A percentile compares a stretch with the other conserved stretches of the same genome.
Evolutionary conservation across 64 coral and sea anemone species (phyloP).

Genomic region (Cladopsammia gracilis): DNA sequence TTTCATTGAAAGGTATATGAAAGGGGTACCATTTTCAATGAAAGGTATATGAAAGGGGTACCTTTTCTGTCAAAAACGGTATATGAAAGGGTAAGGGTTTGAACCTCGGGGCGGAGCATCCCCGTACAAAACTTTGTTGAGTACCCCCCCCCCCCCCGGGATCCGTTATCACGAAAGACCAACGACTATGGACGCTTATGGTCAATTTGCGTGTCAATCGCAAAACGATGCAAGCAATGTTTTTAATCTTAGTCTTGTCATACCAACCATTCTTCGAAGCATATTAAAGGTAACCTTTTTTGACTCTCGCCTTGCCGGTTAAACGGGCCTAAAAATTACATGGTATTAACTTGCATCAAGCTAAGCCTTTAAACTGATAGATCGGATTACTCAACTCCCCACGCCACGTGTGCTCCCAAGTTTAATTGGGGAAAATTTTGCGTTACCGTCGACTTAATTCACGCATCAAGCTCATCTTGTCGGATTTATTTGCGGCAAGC

Average conservation of each 20-base stretch:
- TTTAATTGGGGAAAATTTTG: neutral
- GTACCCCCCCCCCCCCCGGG: neutral
- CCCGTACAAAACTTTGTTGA: too few species aligned
- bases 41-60: too few species aligned
- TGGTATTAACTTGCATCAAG: neutral
- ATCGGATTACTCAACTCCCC: neutral
- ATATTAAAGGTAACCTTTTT: neutral
- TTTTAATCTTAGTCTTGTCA: neutral
- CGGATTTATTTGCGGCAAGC: too few species aligned
- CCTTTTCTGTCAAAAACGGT: too few species aligned
- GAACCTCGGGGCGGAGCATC: too few species aligned
- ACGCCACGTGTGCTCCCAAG: neutral
- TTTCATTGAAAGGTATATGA: too few species aligned
- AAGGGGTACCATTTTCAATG: too few species aligned
- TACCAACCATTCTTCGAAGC: constrained; percentile 2
- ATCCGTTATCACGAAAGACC: constrained; percentile 9
- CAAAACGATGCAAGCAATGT: constrained; percentile 8
- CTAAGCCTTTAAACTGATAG: neutral
- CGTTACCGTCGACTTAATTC: too few species aligned
- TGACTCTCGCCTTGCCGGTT: neutral
- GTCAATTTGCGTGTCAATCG: neutral
- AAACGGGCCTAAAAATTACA: neutral
- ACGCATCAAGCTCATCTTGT: too few species aligned
- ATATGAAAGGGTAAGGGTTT: too few species aligned
- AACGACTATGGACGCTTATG: neutral